These are phyloP conservation scores for Tolmerus cingulatus DNA, from an alignment of 2,888 invertebrate genomes.

Conservation along the genomic window DNA sequence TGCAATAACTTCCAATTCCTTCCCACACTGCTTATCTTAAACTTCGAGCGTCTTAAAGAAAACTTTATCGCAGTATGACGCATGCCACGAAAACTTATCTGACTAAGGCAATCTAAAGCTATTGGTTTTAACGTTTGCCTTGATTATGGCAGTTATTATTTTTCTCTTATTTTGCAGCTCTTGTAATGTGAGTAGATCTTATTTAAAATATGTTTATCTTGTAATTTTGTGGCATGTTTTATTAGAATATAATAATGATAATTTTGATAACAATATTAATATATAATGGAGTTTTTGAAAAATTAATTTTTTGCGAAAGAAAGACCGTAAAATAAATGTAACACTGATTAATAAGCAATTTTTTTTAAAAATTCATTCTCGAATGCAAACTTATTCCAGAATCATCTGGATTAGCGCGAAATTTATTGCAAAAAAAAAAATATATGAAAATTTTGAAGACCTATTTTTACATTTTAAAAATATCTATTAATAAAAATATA, in stretches of 20 bases:
- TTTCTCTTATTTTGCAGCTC: background rate
- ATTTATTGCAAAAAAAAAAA: background rate
- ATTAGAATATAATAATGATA: too few species aligned
- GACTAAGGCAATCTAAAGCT: background rate
- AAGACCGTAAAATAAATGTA: too few species aligned
- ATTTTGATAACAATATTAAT: too few species aligned
- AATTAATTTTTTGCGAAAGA: too few species aligned
- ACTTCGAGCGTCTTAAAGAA: background rate
- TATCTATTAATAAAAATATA: background rate
- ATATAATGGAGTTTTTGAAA: too few species aligned
- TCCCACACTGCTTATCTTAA: background rate
- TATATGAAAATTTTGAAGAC: background rate
- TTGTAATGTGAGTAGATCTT: background rate
- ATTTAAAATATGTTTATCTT: background rate
- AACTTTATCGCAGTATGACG: background rate
- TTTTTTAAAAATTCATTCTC: too few species aligned
- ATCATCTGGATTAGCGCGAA: background rate
- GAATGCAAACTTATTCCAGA: background rate
- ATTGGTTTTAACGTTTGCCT: background rate
- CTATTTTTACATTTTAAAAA: background rate
- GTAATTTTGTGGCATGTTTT: too few species aligned
- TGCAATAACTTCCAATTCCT: background rate
- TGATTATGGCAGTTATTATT: background rate
- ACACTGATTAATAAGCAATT: too few species aligned
- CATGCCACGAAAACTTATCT: background rate